A percentile compares a stretch with the other conserved stretches of the same genome.
Evolutionary conservation across 1,140 invertebrate species (phyloP).

Genomic region (Drosophila willistoni): DNA sequence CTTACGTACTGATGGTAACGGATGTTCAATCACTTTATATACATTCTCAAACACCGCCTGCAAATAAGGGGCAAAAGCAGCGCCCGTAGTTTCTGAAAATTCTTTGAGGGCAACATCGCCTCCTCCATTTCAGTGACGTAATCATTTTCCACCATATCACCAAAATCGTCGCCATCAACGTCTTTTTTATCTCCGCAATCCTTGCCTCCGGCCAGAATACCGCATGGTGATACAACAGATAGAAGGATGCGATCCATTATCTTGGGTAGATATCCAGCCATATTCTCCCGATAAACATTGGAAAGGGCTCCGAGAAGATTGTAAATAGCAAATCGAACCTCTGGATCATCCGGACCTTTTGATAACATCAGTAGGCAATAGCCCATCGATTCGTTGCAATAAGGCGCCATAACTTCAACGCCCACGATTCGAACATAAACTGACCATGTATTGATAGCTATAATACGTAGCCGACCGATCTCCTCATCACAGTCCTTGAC

Average conservation of each 20-base stretch:
- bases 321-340: slow-evolving; percentile 88
- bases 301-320: slow-evolving; percentile 89
- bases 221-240: slow-evolving; percentile 86
- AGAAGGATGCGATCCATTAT: slow-evolving; percentile 87
- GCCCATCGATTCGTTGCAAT: slow-evolving; percentile 87
- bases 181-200: slow-evolving; percentile 53
- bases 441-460: slow-evolving; percentile 88
- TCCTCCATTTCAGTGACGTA: slow-evolving; percentile 92
- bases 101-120: slow-evolving; percentile 89
- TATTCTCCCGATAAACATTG: slow-evolving; percentile 87
- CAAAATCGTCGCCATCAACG: slow-evolving; percentile 64
- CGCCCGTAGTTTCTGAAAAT: slow-evolving; percentile 86
- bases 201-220: slow-evolving; percentile 8
- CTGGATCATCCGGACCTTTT: slow-evolving; percentile 87
- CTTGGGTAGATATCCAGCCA: slow-evolving; percentile 86
- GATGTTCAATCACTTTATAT: slow-evolving; percentile 88
- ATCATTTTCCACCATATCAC: slow-evolving; percentile 88
- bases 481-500: slow-evolving; percentile 84
- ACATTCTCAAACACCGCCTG: slow-evolving; percentile 88
- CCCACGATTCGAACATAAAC: slow-evolving; percentile 89
- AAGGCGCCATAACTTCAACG: slow-evolving; percentile 86
- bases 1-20: slow-evolving; percentile 88
- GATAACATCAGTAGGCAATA: slow-evolving; percentile 87
- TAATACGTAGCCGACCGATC: slow-evolving; percentile 85
- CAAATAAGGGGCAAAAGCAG: slow-evolving; percentile 88